Evolutionary conservation across 2,888 invertebrate species (phyloP), one percentile per base, ranked within the genome.

Genomic region (Pelosia muscerda): DNA sequence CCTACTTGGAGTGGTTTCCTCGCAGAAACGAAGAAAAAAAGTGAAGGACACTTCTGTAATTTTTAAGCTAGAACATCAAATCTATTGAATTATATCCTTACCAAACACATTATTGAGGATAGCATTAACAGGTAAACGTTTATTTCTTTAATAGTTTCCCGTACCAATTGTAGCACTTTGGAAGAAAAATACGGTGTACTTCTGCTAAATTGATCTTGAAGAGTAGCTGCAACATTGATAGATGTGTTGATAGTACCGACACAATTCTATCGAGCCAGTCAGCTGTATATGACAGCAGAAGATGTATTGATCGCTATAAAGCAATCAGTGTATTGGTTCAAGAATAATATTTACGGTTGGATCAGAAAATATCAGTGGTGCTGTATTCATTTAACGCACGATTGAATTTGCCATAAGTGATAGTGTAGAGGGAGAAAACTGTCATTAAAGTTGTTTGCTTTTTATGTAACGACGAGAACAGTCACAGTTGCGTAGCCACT

Each of bases 231-330:
- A 65, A 61, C 61, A 57, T 62, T 73, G 64, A 73, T 72, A 71
- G 69, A 71, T 80, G 26, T 64, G 62, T 69, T 60, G 71, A 69
- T 74, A 71, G 54, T 53, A 69, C 65, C 57, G 59, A 34, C 26
- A 72, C 57, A 56, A 67, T 80, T 71, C 72, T 56, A 64, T 69
- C 65, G 68, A 60, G 31, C 19, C 63, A 42, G 34, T 66, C 65
- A 58, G 65, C 81, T 80, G 78, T 59, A 68, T 53, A 9, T 71
- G 74, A 71, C 81, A 78, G 78, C 72, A 57, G 57, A 65, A 77
- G 78, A 79, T 66, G 68, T 72, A 79, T 79, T 72, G 78, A 80
- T 73, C 68, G 58, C 49, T 42, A 64, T 26, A 59, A 75, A 75
- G 71, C 72, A 80, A 79, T 80, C 81, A 75, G 70, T 64, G 70